Conservation (phyloP, 2,888 invertebrate genomes). For the Cheilosia pagana region DNA sequence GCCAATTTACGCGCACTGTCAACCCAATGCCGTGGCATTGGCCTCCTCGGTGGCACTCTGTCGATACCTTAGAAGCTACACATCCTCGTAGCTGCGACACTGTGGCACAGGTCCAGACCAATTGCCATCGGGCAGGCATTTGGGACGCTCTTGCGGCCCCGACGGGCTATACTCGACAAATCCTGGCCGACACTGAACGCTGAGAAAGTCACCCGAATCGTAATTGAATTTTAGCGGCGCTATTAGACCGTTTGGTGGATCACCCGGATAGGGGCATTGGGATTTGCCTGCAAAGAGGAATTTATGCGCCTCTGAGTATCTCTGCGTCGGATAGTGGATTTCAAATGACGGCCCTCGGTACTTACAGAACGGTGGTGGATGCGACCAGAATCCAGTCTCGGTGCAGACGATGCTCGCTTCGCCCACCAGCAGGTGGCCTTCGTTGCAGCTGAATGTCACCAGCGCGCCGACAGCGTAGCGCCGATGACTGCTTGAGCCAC, state of each 20-base stretch:
- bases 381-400: slow-evolving; percentile 94
- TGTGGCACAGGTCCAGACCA: slow-evolving; percentile 89
- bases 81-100: slow-evolving; percentile 87
- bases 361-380: slow-evolving; percentile 92
- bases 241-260: slow-evolving; percentile 88
- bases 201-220: slow-evolving; percentile 89
- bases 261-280: slow-evolving; percentile 89
- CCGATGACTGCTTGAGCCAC: slow-evolving; percentile 83
- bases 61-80: slow-evolving; percentile 82
- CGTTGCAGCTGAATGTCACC: slow-evolving; percentile 90
- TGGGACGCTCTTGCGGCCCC: slow-evolving; percentile 86
- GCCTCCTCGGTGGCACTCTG: slow-evolving; percentile 67
- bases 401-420: slow-evolving; percentile 93
- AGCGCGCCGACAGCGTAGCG: slow-evolving; percentile 91
- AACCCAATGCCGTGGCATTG: slow-evolving; percentile 69
- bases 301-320: slow-evolving; percentile 48
- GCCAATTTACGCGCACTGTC: slow-evolving; percentile 70
- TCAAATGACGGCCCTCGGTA: slow-evolving; percentile 75
- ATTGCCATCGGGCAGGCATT: slow-evolving; percentile 87
- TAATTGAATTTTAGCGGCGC: slow-evolving; percentile 90
- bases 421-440: slow-evolving; percentile 87
- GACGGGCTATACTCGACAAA: slow-evolving; percentile 84
- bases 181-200: slow-evolving; percentile 88
- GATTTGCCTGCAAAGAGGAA: slow-evolving; percentile 86
- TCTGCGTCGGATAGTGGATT: slow-evolving; percentile 48